phyloP scores from a whole-genome alignment of 2,797 vertebrate genomes.

The Aselliscus stoliczkanus region DNA sequence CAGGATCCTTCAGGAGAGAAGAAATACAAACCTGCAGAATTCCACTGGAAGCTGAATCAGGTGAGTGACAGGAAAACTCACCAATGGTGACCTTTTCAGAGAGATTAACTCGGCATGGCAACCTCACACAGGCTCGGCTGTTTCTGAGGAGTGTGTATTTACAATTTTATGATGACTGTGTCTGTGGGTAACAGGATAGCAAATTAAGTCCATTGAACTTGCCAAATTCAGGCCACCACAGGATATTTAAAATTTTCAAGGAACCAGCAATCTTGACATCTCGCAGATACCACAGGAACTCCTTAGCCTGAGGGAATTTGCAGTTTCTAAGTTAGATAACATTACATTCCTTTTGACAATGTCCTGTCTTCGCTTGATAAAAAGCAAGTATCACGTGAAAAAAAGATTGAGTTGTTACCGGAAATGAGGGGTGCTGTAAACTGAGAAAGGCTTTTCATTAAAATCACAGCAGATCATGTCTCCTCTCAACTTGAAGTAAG shows the following conservation, averaged over 20 bases:
- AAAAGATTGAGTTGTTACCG: not conserved
- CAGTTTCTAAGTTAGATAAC: not conserved
- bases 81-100: not conserved
- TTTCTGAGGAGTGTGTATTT: not conserved
- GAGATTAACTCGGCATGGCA: too few relatives aligned
- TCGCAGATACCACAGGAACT: not conserved
- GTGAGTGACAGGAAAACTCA: slow-evolving; percentile 47
- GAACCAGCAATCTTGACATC: not conserved
- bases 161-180: not conserved
- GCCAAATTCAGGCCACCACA: not conserved
- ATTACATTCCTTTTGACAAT: not conserved
- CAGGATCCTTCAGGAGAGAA: slow-evolving; percentile 91
- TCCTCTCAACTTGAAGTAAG: not conserved
- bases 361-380: not conserved
- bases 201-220: not conserved
- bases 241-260: not conserved
- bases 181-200: not conserved
- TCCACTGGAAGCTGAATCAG: slow-evolving; percentile 97
- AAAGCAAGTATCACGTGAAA: not conserved
- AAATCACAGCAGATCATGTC: not conserved
- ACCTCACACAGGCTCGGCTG: rapidly evolving
- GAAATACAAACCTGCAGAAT: slow-evolving; percentile 94
- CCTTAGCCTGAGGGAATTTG: not conserved
- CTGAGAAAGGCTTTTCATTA: not conserved
- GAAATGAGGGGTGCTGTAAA: not conserved